Conservation (phyloP, 1,140 invertebrate genomes). For the Potamilus streckersoni region DNA sequence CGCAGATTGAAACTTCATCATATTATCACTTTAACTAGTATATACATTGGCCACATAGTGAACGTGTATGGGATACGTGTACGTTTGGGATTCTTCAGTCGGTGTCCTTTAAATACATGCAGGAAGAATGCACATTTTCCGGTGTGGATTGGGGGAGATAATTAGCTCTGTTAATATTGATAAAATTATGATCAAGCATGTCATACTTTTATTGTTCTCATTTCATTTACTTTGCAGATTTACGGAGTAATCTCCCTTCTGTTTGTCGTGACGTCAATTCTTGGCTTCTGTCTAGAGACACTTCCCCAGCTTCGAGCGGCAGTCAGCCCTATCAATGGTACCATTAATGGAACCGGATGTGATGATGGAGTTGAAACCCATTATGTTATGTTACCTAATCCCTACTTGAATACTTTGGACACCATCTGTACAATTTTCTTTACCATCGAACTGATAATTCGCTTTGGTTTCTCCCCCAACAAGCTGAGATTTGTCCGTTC, state of each 20-base stretch:
- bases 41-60: too few species aligned
- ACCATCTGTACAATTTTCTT: slow-evolving; percentile 69
- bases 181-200: too few species aligned
- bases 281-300: slow-evolving; percentile 94
- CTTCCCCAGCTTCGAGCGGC: slow-evolving; percentile 86
- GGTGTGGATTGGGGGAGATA: too few species aligned
- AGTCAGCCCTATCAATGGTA: slow-evolving; percentile 75
- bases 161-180: too few species aligned
- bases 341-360: slow-evolving; percentile 9
- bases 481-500: slow-evolving; percentile 65
- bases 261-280: slow-evolving; percentile 90
- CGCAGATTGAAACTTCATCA: too few species aligned
- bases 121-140: too few species aligned
- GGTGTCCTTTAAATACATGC: too few species aligned
- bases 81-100: too few species aligned
- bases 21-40: too few species aligned
- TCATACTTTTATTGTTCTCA: background rate
- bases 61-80: too few species aligned
- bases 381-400: slow-evolving; percentile 41
- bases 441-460: slow-evolving; percentile 66
- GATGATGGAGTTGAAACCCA: slow-evolving; percentile 17
- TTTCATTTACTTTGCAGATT: slow-evolving; percentile 69
- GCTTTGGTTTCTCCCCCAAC: slow-evolving; percentile 66
- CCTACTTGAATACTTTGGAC: slow-evolving; percentile 47
- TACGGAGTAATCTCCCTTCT: slow-evolving; percentile 88